A percentile compares a stretch with the other conserved stretches of the same genome.
Conservation (phyloP, 2,888 invertebrate species). For the Drosophila demipolita region DNA sequence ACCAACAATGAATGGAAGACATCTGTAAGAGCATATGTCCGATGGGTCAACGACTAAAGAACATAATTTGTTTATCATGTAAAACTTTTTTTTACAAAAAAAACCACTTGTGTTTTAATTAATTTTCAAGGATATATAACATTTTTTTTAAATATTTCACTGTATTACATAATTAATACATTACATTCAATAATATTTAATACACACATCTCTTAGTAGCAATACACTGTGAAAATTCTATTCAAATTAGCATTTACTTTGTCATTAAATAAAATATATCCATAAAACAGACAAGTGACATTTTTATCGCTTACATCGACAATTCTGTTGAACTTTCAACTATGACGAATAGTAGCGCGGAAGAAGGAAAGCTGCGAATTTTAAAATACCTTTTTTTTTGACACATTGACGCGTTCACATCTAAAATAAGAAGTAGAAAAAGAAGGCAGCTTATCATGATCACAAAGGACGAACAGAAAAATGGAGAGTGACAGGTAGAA, state of each 20-base stretch:
- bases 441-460: slow-evolving; percentile 45
- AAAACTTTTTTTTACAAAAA: not conserved
- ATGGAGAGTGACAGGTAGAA: slow-evolving; percentile 38
- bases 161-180: not conserved
- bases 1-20: not conserved
- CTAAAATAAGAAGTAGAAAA: slow-evolving; percentile 14
- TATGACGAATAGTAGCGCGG: slow-evolving; percentile 15
- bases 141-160: not conserved
- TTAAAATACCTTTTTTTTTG: slow-evolving; percentile 15
- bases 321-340: slow-evolving; percentile 3
- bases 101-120: too few species aligned
- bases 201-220: not conserved
- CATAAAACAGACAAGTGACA: slow-evolving; percentile 4
- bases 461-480: slow-evolving; percentile 16
- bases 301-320: not conserved
- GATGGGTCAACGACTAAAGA: not conserved
- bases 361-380: slow-evolving; percentile 19
- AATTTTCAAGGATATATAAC: too few species aligned
- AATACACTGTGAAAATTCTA: not conserved
- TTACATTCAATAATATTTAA: not conserved
- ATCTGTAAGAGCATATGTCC: not conserved
- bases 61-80: not conserved
- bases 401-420: slow-evolving; percentile 41
- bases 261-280: not conserved
- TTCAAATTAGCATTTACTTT: not conserved